A percentile compares a stretch with the other conserved stretches of the same genome.
Evolutionary conservation across 1,140 invertebrate species (phyloP).

Genomic region (Hyposmocoma kahamanoa): DNA sequence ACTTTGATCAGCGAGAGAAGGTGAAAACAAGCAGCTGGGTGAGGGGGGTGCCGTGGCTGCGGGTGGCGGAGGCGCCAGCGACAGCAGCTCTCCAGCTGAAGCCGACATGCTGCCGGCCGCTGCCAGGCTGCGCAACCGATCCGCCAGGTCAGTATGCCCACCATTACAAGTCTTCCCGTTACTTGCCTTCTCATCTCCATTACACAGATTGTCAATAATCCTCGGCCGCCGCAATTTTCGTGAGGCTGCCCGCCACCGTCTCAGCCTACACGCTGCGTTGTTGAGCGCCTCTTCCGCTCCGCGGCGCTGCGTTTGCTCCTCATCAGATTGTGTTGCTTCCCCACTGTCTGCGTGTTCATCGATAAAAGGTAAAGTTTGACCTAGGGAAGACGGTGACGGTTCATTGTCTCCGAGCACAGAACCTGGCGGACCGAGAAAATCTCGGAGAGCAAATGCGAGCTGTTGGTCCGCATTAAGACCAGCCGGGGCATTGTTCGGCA

Average conservation of each 20-base stretch:
- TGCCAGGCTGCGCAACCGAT: conserved; percentile 69
- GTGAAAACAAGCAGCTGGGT: conserved; percentile 56
- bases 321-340: conserved; percentile 42
- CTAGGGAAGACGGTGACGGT: conserved; percentile 39
- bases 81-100: conserved; percentile 60
- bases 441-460: conserved; percentile 51
- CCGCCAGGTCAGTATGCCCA: conserved; percentile 56
- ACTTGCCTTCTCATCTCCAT: conserved; percentile 41
- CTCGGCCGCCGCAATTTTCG: conserved; percentile 46
- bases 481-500: conserved; percentile 29
- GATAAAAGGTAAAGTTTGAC: conserved; percentile 49
- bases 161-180: conserved; percentile 37
- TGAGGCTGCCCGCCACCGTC: conserved; percentile 56
- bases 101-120: conserved; percentile 72
- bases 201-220: conserved; percentile 62
- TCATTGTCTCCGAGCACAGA: conserved; percentile 31
- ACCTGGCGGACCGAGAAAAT: conserved; percentile 48
- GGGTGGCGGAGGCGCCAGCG: conserved; percentile 69
- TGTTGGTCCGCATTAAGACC: conserved; percentile 49
- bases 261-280: conserved; percentile 56
- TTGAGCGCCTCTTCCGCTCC: conserved; percentile 60
- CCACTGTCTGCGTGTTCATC: conserved; percentile 45
- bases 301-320: conserved; percentile 35
- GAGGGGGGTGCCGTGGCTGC: conserved; percentile 62
- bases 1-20: conserved; percentile 55